Conservation (phyloP, 2,888 invertebrate genomes). For the Sinotaia quadrata region DNA sequence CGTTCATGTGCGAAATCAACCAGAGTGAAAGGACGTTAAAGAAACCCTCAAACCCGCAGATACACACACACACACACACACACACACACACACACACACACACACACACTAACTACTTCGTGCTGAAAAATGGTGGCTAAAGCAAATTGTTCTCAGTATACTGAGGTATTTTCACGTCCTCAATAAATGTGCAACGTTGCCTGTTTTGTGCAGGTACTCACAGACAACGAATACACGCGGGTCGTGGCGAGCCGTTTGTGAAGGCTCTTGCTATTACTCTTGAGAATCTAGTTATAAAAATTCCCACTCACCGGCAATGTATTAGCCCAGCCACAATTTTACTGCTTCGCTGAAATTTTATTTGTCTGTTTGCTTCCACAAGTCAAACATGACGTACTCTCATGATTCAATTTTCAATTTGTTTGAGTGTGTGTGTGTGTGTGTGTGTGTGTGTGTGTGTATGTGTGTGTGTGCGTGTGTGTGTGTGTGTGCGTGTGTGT, state of each 20-base stretch:
- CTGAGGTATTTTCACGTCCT: neutral
- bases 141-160: neutral
- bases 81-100: constrained; percentile 4
- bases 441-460: neutral
- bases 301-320: neutral
- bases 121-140: neutral
- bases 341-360: no score
- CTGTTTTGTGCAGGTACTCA: neutral
- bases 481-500: constrained; percentile 7
- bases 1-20: no score
- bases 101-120: neutral
- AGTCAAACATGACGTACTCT: no score
- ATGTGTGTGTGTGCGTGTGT: constrained; percentile 4
- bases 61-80: constrained; percentile 10
- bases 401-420: no score
- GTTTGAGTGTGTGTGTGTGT: neutral
- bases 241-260: no score
- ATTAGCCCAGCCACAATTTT: neutral
- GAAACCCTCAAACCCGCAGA: constrained; percentile 3
- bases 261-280: no score
- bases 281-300: no score
- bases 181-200: no score
- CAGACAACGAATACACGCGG: no score
- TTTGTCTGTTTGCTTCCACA: no score
- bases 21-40: no score